A percentile compares a stretch with the other conserved stretches of the same genome.
Conservation (phyloP, 2,113 vertebrate species). For the Pycnonotus jocosus region DNA sequence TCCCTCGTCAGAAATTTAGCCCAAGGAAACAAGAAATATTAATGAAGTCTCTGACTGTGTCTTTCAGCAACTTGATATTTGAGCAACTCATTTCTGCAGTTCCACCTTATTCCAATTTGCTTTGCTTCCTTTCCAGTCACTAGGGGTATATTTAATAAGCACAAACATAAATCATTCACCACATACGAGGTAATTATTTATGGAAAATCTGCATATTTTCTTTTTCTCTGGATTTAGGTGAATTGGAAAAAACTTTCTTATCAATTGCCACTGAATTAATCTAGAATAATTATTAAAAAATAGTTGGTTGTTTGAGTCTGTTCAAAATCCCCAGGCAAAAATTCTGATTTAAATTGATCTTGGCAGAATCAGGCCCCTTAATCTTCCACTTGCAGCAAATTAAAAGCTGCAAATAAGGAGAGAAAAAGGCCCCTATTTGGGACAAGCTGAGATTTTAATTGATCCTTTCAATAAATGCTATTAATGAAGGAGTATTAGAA, state of each 20-base stretch:
- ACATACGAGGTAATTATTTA: not conserved
- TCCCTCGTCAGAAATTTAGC: not conserved
- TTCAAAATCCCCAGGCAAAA: not conserved
- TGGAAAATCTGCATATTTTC: not conserved
- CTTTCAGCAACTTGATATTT: not conserved
- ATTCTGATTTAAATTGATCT: not conserved
- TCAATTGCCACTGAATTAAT: not conserved
- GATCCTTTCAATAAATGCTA: not conserved
- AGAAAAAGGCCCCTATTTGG: not conserved
- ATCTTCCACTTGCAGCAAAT: not conserved
- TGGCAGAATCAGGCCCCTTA: not conserved
- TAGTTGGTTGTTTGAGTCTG: not conserved
- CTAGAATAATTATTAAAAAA: not conserved
- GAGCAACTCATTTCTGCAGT: not conserved
- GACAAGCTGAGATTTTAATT: not conserved
- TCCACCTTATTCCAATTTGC: not conserved
- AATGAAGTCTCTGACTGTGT: not conserved
- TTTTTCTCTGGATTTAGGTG: not conserved
- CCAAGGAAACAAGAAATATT: constrained; percentile 19
- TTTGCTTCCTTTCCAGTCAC: not conserved
- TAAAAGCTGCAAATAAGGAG: not conserved
- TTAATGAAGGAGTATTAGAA: not conserved
- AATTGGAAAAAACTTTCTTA: not conserved
- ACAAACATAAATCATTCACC: constrained; percentile 13
- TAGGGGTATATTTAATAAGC: not conserved